Evolutionary conservation across 2,797 vertebrate genomes (phyloP), one percentile per base, ranked within the genome.

Genomic region (Chrysocyon brachyurus): DNA sequence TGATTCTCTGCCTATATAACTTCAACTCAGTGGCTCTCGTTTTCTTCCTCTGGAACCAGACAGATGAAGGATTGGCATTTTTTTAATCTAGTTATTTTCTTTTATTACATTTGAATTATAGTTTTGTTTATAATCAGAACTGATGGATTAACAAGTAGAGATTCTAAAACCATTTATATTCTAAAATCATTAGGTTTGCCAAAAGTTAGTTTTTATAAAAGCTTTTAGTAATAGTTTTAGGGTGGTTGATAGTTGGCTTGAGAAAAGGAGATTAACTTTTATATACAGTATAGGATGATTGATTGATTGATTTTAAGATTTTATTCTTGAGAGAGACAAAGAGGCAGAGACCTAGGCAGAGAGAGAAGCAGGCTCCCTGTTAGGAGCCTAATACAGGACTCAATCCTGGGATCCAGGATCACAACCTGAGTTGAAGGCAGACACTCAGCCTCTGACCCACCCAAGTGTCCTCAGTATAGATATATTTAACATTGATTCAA

Each of bases 51-150:
- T 86, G 68, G 73, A 88, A 83, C 52, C 24, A 87, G 33, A 52
- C 19, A 16, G 59, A 86, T 40, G 9, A 64, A 92, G 31, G 52
- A 64, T 33, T 89, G 46, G 17, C 3, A 6, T 81, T 77, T 40
- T 87, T 87, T 56, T 77, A 73, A 31, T 21, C 40, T 92, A 4
- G 9, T 82, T 88, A 28, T 72, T 95, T 40, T 82, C 54, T 92
- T 70, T 77, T 86, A 83, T 73, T 83, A 73, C 22, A 63, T 92
- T 72, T 75, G 10, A 91, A 75, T 95, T 96, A 68, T 2, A 72
- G 49, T 88, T 92, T 92, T 70, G 12, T 87, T 97, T 89, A 84
- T 90, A 95, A 40, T 93, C 75, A 77, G 68, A 95, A 93, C 21
- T 59, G 2, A 31, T 66, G n/a, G 17, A 19, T 75, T 75, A 85